phyloP scores from a whole-genome alignment of 2,888 invertebrate genomes.

The Saturnia pavonia region DNA sequence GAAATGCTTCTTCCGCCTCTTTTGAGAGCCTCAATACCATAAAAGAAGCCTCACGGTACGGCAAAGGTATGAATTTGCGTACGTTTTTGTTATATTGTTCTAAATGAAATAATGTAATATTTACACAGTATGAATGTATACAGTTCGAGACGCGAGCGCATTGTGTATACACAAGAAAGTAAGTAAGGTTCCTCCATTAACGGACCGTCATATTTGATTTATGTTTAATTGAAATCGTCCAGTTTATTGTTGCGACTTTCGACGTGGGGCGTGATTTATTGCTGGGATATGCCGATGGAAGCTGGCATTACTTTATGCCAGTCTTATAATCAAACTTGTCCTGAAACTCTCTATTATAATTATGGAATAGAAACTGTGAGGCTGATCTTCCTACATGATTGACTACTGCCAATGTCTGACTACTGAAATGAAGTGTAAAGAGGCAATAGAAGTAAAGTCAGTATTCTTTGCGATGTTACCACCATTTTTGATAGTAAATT shows the following conservation, averaged over 20 bases:
- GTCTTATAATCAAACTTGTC: conserved; percentile 9
- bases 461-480: too few relatives aligned
- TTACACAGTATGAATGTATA: neutral
- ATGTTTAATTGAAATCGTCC: conserved; percentile 78
- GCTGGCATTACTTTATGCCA: conserved; percentile 35
- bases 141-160: neutral
- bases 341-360: neutral
- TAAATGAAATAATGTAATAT: too few relatives aligned
- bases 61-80: too few relatives aligned
- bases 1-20: too few relatives aligned
- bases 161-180: conserved; percentile 31
- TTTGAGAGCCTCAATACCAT: too few relatives aligned
- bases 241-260: conserved; percentile 62
- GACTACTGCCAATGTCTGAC: too few relatives aligned
- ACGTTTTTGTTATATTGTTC: too few relatives aligned
- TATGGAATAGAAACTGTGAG: neutral
- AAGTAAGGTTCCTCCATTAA: conserved; percentile 67
- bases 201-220: conserved; percentile 67
- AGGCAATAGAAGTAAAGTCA: too few relatives aligned
- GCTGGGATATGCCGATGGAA: conserved; percentile 38
- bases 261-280: conserved; percentile 60
- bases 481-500: too few relatives aligned
- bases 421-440: too few relatives aligned
- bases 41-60: too few relatives aligned
- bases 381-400: neutral